Evolutionary conservation across 2,797 vertebrate genomes (phyloP), one percentile per base, ranked within the genome.

Genomic region (Characodon lateralis): DNA sequence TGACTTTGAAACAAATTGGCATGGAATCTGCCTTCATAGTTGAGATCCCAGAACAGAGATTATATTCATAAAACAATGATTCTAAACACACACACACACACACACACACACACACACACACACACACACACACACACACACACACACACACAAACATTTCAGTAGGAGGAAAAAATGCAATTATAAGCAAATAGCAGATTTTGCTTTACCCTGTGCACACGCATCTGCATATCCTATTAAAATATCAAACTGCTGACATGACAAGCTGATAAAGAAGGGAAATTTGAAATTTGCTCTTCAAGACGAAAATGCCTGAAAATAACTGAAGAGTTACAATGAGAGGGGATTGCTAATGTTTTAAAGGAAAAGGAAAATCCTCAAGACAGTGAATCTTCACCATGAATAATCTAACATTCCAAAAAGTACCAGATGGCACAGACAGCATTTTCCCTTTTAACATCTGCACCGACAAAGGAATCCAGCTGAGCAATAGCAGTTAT

Each of bases 1-100:
- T 85, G 89, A 91, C 86, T 92, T 90, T 79, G 85, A 89, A 87
- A 85, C 68, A 83, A 89, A 92, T 89, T 78, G 78, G 73, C 28
- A 59, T 68, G 58, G 74, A 90, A 88, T 92, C 79, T 84, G 81
- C 85, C 83, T 89, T 79, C 51, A 65, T 87, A 89, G 90, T 89
- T 87, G 78, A 90, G 90, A 89, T 85, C 53, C 56, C 61, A 51
- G 78, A 75, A 87, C 88, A 72, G 65, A 84, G 78, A 87, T 71
- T 35, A 85, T 77, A 80, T 87, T 89, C 72, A 82, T 90, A 83
- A 83, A 89, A 82, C 77, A 89, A 88, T 85, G 73, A 89, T 85
- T 76, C 58, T 78, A 79, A 86, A 92, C 55, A 80, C 80, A 85
- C 22, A 82, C 48, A 63, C 12, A 75, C 77, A 81, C 6, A 80